Conservation (phyloP, 2,113 vertebrate genomes). For the Mungos mungo region DNA sequence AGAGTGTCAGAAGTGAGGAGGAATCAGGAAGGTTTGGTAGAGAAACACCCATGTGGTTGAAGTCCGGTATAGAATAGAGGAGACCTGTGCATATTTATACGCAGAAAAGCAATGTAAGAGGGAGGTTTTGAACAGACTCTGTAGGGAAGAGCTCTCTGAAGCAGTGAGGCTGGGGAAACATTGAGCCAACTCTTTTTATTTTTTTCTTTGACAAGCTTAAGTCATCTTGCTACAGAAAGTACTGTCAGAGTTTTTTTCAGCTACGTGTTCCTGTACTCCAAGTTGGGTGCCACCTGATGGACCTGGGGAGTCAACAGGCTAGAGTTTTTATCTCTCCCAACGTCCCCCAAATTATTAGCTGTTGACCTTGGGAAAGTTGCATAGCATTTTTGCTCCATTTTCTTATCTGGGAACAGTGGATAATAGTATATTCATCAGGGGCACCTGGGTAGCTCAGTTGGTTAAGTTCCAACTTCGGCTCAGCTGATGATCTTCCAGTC, state of each 20-base stretch:
- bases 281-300: not conserved
- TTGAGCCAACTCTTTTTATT: not conserved
- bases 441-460: too few species aligned
- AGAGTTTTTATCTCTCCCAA: not conserved
- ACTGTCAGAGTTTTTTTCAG: not conserved
- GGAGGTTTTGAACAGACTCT: not conserved
- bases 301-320: not conserved
- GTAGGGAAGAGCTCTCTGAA: not conserved
- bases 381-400: not conserved
- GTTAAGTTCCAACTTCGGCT: too few species aligned
- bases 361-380: not conserved
- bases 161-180: not conserved
- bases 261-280: not conserved
- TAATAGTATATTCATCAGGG: not conserved
- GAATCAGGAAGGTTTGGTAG: not conserved
- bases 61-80: not conserved
- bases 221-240: not conserved
- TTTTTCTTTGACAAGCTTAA: not conserved
- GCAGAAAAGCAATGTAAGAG: not conserved
- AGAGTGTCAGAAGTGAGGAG: not conserved
- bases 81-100: not conserved
- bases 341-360: not conserved
- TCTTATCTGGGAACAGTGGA: not conserved
- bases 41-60: not conserved
- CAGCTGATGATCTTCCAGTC: too few species aligned